phyloP scores from a whole-genome alignment of 2,797 vertebrate species.

The Acanthopagrus latus region DNA sequence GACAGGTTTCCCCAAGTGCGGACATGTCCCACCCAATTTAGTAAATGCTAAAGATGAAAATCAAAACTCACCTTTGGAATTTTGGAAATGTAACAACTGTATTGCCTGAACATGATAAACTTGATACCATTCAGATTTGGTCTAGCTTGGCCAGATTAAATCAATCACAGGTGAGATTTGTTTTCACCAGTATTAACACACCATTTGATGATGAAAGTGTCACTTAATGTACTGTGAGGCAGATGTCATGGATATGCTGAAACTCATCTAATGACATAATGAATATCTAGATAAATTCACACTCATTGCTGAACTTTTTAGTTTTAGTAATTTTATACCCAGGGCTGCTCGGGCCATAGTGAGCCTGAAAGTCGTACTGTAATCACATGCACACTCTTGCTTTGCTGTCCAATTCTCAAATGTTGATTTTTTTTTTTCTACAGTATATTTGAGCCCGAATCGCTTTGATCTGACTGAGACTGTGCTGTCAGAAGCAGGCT shows the following conservation, averaged over 20 bases:
- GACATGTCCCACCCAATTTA: background rate
- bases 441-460: conserved; percentile 3
- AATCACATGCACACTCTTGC: background rate
- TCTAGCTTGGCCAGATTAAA: conserved; percentile 5
- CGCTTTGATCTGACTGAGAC: conserved; percentile 43
- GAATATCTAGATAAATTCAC: conserved; percentile 6
- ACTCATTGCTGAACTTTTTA: background rate
- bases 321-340: conserved; percentile 17
- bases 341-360: background rate
- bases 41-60: background rate
- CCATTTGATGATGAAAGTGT: conserved; percentile 6
- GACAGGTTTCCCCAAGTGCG: background rate
- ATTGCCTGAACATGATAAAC: conserved; percentile 6
- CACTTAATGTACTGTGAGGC: background rate
- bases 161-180: conserved; percentile 21
- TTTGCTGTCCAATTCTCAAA: conserved; percentile 8
- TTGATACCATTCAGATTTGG: conserved; percentile 4
- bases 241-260: background rate
- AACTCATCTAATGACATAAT: conserved; percentile 3
- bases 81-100: background rate
- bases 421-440: conserved; percentile 17
- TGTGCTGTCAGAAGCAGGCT: conserved; percentile 23
- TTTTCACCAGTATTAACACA: background rate
- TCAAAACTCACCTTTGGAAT: background rate
- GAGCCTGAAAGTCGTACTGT: background rate